phyloP scores from a whole-genome alignment of 1,140 invertebrate species.

The Nebria ingens region DNA sequence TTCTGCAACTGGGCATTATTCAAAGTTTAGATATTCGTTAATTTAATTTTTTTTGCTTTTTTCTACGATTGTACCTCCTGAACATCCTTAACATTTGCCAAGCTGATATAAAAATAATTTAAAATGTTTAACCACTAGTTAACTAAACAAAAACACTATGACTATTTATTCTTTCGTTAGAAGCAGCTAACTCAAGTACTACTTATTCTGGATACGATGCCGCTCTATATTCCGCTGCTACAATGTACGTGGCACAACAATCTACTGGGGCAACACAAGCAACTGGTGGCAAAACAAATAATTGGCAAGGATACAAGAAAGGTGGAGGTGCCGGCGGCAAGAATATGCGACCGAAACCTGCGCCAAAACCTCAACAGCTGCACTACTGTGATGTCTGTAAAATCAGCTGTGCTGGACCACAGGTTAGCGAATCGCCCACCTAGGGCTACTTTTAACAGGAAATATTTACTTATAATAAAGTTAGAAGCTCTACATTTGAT shows the following conservation, averaged over 20 bases:
- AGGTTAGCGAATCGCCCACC: constrained; percentile 48
- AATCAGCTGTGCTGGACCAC: constrained; percentile 92
- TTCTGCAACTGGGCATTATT: too few relatives aligned
- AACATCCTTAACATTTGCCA: too few relatives aligned
- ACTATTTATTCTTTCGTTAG: background rate
- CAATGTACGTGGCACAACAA: constrained; percentile 82
- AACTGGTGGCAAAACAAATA: constrained; percentile 44
- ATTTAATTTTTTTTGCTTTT: constrained; percentile 10
- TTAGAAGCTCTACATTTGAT: too few relatives aligned
- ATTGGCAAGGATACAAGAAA: constrained; percentile 66
- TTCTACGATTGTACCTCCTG: constrained; percentile 2
- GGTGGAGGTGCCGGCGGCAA: constrained; percentile 49
- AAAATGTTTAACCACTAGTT: too few relatives aligned
- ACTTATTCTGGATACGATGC: constrained; percentile 79
- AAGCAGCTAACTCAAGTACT: constrained; percentile 46
- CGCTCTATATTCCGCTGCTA: constrained; percentile 85
- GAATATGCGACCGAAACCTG: constrained; percentile 60
- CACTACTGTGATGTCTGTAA: constrained; percentile 97
- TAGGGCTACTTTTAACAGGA: background rate
- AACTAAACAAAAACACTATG: too few relatives aligned
- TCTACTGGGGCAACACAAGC: constrained; percentile 38
- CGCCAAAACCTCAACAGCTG: constrained; percentile 80
- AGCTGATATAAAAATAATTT: too few relatives aligned
- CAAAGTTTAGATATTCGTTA: constrained; percentile 10
- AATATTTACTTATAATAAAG: too few relatives aligned